phyloP scores from a whole-genome alignment of 2,113 vertebrate genomes.

The Hydropotes inermis region DNA sequence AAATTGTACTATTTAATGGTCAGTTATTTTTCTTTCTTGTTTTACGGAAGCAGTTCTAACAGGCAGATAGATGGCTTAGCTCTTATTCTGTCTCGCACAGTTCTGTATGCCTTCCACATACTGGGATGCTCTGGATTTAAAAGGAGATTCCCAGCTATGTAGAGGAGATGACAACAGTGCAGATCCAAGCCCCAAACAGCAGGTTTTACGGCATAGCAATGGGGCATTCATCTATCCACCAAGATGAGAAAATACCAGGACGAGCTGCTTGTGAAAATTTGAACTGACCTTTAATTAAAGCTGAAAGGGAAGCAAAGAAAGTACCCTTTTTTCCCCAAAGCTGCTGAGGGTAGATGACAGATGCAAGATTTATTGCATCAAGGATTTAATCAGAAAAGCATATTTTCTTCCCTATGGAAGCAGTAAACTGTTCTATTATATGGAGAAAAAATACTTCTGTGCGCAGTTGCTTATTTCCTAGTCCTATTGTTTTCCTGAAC shows the following conservation, averaged over 20 bases:
- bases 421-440: conserved; percentile 42
- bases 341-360: conserved; percentile 35
- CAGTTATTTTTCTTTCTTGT: background rate
- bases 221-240: background rate
- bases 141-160: background rate
- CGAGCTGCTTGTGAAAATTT: conserved; percentile 25
- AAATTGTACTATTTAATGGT: conserved; percentile 8
- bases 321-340: background rate
- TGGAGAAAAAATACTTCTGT: background rate
- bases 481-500: background rate
- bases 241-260: conserved; percentile 53
- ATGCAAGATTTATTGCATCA: conserved; percentile 58
- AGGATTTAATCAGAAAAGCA: conserved; percentile 56
- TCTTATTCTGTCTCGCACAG: background rate
- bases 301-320: conserved; percentile 46
- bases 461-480: conserved; percentile 26
- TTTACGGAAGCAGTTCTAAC: background rate
- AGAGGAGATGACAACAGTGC: background rate
- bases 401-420: conserved; percentile 25
- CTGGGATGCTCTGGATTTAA: conserved; percentile 8
- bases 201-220: background rate
- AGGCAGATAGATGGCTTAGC: background rate
- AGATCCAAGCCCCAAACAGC: conserved; percentile 22
- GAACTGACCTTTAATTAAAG: conserved; percentile 70
- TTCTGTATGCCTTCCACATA: background rate